These are phyloP conservation scores for Dicyrtomina minuta DNA, from an alignment of 2,888 invertebrate species.

Conservation along the genomic window DNA sequence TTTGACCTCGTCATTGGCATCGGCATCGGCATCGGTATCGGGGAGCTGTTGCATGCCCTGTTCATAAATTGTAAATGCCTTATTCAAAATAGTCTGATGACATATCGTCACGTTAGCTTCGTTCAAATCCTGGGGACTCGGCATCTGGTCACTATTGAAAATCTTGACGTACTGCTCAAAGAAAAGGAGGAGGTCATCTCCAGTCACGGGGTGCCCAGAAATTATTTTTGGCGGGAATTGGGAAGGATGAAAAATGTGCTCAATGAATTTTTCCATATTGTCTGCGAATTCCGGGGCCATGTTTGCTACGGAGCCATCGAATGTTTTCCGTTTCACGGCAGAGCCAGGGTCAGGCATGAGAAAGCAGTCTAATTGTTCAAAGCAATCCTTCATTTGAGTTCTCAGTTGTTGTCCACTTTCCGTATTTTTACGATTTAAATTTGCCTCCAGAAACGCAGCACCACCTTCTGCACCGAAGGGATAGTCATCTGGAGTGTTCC, in stretches of 20 bases:
- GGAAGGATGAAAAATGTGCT: conserved; percentile 2
- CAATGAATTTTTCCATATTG: conserved; percentile 28
- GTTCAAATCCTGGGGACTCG: neutral
- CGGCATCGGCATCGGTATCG: no score
- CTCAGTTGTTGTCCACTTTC: conserved; percentile 87
- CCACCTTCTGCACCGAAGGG: conserved; percentile 88
- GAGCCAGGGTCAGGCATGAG: conserved; percentile 95
- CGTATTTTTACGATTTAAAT: conserved; percentile 84
- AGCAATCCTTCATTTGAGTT: conserved; percentile 90
- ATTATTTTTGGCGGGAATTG: conserved; percentile 26
- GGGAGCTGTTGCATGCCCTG: no score
- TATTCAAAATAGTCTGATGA: neutral
- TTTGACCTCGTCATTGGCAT: no score
- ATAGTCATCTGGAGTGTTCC: conserved; percentile 93
- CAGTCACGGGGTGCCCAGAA: conserved; percentile 21
- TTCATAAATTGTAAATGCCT: neutral
- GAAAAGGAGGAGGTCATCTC: conserved; percentile 13
- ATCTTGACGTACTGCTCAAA: conserved; percentile 31
- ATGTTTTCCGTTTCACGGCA: conserved; percentile 6
- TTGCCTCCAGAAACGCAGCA: conserved; percentile 75
- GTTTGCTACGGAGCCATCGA: conserved; percentile 29
- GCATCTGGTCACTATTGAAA: conserved; percentile 37
- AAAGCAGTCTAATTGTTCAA: conserved; percentile 91
- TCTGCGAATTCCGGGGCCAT: conserved; percentile 25
- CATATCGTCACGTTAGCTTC: conserved; percentile 21